These are phyloP conservation scores for Palythoa grandiflora DNA, from an alignment of 92 coral and sea anemone genomes.

Conservation along the genomic window DNA sequence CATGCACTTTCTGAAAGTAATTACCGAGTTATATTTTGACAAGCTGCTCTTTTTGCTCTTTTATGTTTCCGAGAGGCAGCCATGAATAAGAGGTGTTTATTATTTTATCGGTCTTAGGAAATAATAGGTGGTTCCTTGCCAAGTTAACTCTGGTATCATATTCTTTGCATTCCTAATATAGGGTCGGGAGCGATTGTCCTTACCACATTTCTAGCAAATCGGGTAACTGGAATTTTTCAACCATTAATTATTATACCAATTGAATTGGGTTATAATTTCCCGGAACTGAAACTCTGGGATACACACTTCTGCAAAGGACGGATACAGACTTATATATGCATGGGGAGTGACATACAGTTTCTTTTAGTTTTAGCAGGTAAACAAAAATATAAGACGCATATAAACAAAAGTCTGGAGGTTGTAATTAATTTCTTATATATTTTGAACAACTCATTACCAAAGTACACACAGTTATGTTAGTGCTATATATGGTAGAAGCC, in stretches of 20 bases:
- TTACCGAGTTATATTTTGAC: neutral
- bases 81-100: neutral
- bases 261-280: neutral
- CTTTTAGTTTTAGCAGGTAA: neutral
- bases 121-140: neutral
- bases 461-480: slow-evolving; percentile 1
- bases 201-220: neutral
- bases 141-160: neutral
- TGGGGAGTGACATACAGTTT: neutral
- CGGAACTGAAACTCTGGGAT: neutral
- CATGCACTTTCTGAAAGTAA: neutral
- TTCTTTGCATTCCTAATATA: neutral
- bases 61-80: neutral
- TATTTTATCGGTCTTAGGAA: no score
- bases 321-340: neutral
- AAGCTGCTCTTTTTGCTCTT: neutral
- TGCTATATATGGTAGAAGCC: neutral
- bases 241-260: neutral
- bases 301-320: slow-evolving; percentile 2
- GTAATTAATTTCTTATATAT: neutral
- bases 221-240: neutral
- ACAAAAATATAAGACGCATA: neutral
- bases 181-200: neutral
- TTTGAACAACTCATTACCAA: neutral
- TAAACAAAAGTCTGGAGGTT: neutral